Evolutionary conservation across 2,113 vertebrate genomes (phyloP), one percentile per base, ranked within the genome.

Genomic region (Beaufortia kweichowensis): DNA sequence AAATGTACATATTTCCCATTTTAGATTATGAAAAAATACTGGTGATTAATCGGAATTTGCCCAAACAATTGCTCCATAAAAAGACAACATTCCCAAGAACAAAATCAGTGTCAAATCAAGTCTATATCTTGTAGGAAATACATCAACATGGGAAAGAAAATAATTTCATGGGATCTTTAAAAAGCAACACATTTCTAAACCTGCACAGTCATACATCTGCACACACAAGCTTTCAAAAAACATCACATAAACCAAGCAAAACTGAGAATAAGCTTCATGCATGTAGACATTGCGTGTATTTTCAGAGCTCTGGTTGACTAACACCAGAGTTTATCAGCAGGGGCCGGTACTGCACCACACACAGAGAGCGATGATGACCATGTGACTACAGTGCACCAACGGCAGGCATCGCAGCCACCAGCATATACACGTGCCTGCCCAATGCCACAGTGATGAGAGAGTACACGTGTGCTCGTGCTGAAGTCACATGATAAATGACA

Each of bases 401-500:
- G 63, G 31, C 26, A 68, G 31, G 41, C 11, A 55, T 67, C 12
- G 15, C 17, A 55, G 28, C 41, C 23, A 79, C 57, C 23, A 74
- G 41, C 33, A 70, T 35, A 67, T 29, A 79, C 43, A 80, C 12
- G 33, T 23, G 67, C 53, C 59, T 46, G 74, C 71, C 67, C 46
- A 56, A 71, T 73, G 77, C 61, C 77, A 79, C 29, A 63, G 50
- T 46, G 31, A 76, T 67, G 57, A 61, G 39, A 53, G 33, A 62
- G 79, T 77, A 57, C 81, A 81, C 69, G 86, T 76, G 82, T 62
- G 73, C 85, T 26, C 31, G 59, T 63, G 61, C 64, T 26, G 24
- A 59, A 55, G 70, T 66, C 31, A 63, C 35, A 29, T 43, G 31
- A 39, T 28, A 28, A 31, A 50, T 64, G 66, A 60, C 17, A 46